phyloP scores from a whole-genome alignment of 2,888 invertebrate species.

The Rutpela maculata region DNA sequence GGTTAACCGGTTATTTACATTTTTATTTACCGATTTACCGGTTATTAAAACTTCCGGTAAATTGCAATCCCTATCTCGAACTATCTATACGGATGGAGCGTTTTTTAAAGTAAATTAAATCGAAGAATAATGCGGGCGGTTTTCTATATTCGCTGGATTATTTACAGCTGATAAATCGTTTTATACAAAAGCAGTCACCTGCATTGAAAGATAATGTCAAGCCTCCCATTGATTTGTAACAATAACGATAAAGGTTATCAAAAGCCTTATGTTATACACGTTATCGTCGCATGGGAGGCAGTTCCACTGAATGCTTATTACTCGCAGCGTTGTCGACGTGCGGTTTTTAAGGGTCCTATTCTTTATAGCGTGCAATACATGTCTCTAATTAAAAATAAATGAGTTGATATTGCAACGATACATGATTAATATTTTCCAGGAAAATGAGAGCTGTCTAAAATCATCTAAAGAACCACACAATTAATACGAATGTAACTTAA shows the following conservation, averaged over 20 bases:
- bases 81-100: neutral
- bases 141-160: constrained; percentile 53
- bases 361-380: neutral
- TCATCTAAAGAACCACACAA: too few species aligned
- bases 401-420: neutral
- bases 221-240: constrained; percentile 57
- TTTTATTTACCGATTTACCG: too few species aligned
- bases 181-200: constrained; percentile 57
- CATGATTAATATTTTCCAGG: neutral
- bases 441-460: neutral
- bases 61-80: too few species aligned
- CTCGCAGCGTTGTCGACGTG: constrained; percentile 22
- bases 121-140: constrained; percentile 38
- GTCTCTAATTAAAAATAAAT: neutral
- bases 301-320: constrained; percentile 39
- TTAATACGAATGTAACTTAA: too few species aligned
- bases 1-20: too few species aligned
- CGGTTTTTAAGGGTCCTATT: neutral
- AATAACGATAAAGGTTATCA: constrained; percentile 57
- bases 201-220: constrained; percentile 55
- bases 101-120: constrained; percentile 41
- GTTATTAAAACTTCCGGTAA: too few species aligned
- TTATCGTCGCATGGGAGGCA: constrained; percentile 40
- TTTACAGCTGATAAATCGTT: constrained; percentile 56
- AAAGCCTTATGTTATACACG: constrained; percentile 53